Evolutionary conservation across 1,140 invertebrate genomes (phyloP).

Genomic region (Brachionus angularis): DNA sequence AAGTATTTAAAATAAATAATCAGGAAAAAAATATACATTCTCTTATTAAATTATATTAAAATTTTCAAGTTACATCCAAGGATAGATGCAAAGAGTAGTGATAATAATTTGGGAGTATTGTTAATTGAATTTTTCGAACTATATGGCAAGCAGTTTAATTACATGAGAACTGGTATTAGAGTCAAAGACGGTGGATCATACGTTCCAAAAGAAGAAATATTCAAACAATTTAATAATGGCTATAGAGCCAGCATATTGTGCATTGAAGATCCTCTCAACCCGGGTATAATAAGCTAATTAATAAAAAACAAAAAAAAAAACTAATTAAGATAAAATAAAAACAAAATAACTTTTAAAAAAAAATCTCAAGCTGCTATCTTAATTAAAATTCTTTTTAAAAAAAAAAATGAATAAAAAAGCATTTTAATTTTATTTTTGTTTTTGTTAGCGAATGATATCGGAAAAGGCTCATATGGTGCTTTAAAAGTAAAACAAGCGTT

Average conservation of each 20-base stretch:
- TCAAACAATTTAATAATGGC: slow-evolving; percentile 84
- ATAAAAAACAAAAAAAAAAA: no score
- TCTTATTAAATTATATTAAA: slow-evolving; percentile 54
- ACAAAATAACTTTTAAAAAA: no score
- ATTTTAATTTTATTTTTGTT: slow-evolving; percentile 44
- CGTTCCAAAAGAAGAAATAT: slow-evolving; percentile 86
- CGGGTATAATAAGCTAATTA: slow-evolving; percentile 59
- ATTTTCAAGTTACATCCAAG: slow-evolving; percentile 73
- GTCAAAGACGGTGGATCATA: slow-evolving; percentile 82
- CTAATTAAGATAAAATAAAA: no score
- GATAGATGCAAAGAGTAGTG: slow-evolving; percentile 60
- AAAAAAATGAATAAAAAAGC: no score
- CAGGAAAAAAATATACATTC: not conserved
- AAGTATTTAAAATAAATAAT: slow-evolving; percentile 59
- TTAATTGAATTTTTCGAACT: slow-evolving; percentile 96
- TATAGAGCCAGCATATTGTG: slow-evolving; percentile 85
- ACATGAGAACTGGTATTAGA: slow-evolving; percentile 86
- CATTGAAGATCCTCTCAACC: slow-evolving; percentile 93
- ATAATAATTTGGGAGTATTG: slow-evolving; percentile 80
- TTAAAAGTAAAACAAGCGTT: slow-evolving; percentile 86
- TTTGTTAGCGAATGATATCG: slow-evolving; percentile 81
- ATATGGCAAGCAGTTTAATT: slow-evolving; percentile 90
- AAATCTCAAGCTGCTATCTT: no score
- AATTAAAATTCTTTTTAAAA: no score
- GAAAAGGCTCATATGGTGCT: slow-evolving; percentile 87